phyloP scores from a whole-genome alignment of 2,888 invertebrate species.

The Drosophila vallismaia region DNA sequence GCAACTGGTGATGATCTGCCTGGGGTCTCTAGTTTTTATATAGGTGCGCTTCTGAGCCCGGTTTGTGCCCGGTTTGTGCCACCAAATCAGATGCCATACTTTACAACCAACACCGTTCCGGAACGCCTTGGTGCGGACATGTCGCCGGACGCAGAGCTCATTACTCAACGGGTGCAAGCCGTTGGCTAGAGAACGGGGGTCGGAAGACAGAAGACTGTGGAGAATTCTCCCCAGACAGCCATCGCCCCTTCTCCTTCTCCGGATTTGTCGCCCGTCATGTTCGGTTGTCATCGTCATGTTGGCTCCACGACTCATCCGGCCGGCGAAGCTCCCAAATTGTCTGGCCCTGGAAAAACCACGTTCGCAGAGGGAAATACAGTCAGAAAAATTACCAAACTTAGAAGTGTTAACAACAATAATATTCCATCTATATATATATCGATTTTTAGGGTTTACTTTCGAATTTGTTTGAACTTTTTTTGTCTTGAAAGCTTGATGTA shows the following conservation, averaged over 20 bases:
- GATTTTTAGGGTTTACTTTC: too few relatives aligned
- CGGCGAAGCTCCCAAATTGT: slow-evolving; percentile 43
- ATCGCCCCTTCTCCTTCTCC: not conserved
- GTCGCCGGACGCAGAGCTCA: slow-evolving; percentile 43
- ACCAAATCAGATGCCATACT: slow-evolving; percentile 54
- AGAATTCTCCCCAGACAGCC: not conserved
- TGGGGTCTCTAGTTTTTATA: slow-evolving; percentile 54
- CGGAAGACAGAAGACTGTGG: not conserved
- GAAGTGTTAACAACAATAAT: too few relatives aligned
- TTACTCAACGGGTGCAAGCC: not conserved
- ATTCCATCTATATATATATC: too few relatives aligned
- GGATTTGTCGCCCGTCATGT: slow-evolving; percentile 14
- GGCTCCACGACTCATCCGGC: slow-evolving; percentile 64
- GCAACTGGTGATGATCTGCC: slow-evolving; percentile 54
- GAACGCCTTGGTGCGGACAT: slow-evolving; percentile 51
- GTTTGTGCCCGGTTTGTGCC: slow-evolving; percentile 44
- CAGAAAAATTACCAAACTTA: not conserved
- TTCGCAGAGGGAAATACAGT: slow-evolving; percentile 35
- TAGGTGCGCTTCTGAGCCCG: slow-evolving; percentile 48
- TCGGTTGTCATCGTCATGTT: slow-evolving; percentile 16
- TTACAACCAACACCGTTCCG: slow-evolving; percentile 66
- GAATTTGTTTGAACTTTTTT: too few relatives aligned
- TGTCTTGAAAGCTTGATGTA: too few relatives aligned
- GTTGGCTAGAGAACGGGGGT: not conserved
- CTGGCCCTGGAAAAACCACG: slow-evolving; percentile 58